phyloP scores from a whole-genome alignment of 2,797 vertebrate species.

The Rallus crepitans region DNA sequence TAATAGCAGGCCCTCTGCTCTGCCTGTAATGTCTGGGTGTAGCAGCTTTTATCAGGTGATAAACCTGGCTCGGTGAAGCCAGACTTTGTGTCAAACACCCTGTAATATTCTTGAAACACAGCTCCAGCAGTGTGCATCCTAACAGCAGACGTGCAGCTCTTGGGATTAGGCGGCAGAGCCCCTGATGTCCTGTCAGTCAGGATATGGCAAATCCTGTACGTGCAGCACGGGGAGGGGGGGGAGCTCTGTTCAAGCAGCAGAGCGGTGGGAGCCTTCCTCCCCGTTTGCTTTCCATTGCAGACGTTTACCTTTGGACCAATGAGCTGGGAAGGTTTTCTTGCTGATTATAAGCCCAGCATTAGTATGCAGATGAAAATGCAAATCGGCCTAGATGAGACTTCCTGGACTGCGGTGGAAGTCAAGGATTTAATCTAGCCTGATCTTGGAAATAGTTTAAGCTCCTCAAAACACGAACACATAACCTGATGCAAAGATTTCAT shows the following conservation, averaged over 20 bases:
- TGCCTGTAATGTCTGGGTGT: neutral
- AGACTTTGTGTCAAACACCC: slow-evolving; percentile 4
- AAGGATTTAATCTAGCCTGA: slow-evolving; percentile 20
- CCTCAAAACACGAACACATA: neutral
- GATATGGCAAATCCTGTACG: slow-evolving; percentile 11
- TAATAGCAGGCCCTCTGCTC: neutral
- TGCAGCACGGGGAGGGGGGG: neutral
- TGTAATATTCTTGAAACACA: neutral
- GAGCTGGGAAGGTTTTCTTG: slow-evolving; percentile 32
- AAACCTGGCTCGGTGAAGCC: neutral
- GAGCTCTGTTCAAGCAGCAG: neutral
- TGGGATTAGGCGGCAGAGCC: neutral
- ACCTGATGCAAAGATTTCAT: slow-evolving; percentile 7
- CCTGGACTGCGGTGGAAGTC: neutral
- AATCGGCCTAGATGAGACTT: neutral
- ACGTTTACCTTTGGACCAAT: slow-evolving; percentile 23
- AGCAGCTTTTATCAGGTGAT: neutral
- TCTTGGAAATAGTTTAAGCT: slow-evolving; percentile 23
- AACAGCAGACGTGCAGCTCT: neutral
- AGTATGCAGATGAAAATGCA: slow-evolving; percentile 14
- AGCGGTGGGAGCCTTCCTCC: slow-evolving; percentile 28
- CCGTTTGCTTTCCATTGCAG: slow-evolving; percentile 12
- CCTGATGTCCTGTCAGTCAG: slow-evolving; percentile 3
- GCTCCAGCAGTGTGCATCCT: neutral
- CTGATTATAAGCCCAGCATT: slow-evolving; percentile 20